These are phyloP conservation scores for Glandiceps talaboti DNA, from an alignment of 53 echinoderm and acorn worm species.

Conservation along the genomic window DNA sequence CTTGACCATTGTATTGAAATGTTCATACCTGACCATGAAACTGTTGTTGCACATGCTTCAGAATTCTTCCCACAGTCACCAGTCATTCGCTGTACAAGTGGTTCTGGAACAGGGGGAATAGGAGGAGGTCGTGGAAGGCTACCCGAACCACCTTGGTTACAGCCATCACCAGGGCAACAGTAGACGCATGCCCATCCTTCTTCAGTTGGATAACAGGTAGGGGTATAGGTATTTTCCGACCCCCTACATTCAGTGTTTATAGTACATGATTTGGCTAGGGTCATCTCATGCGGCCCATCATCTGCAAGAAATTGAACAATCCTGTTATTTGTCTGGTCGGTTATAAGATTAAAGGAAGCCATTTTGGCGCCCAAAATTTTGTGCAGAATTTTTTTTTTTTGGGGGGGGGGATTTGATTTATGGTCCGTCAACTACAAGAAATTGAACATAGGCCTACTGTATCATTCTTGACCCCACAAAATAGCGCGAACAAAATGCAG, in stretches of 20 bases:
- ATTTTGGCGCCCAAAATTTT: too few species aligned
- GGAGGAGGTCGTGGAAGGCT: constrained; percentile 62
- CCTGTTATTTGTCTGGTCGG: too few species aligned
- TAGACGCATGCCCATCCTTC: constrained; percentile 38
- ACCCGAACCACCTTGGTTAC: constrained; percentile 65
- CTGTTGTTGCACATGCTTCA: constrained; percentile 14
- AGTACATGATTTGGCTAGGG: constrained; percentile 49
- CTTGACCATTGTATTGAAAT: background rate
- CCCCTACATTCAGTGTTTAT: constrained; percentile 33
- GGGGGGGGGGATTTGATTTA: too few species aligned
- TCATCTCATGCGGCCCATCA: constrained; percentile 53
- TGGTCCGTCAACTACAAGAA: too few species aligned
- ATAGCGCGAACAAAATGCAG: too few species aligned
- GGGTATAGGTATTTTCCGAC: constrained; percentile 12
- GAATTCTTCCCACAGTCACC: constrained; percentile 2
- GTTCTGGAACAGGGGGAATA: constrained; percentile 68
- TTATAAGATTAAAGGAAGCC: too few species aligned
- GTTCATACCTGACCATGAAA: constrained; percentile 24
- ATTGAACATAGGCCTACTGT: too few species aligned
- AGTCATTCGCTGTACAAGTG: constrained; percentile 50
- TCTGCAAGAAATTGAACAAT: constrained; percentile 20
- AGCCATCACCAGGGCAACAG: constrained; percentile 49
- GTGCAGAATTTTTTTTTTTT: too few species aligned
- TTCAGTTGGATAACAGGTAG: constrained; percentile 56
- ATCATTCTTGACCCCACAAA: too few species aligned